These are phyloP conservation scores for Brachionus sp. DNA, from an alignment of 1,140 invertebrate species.

Conservation along the genomic window DNA sequence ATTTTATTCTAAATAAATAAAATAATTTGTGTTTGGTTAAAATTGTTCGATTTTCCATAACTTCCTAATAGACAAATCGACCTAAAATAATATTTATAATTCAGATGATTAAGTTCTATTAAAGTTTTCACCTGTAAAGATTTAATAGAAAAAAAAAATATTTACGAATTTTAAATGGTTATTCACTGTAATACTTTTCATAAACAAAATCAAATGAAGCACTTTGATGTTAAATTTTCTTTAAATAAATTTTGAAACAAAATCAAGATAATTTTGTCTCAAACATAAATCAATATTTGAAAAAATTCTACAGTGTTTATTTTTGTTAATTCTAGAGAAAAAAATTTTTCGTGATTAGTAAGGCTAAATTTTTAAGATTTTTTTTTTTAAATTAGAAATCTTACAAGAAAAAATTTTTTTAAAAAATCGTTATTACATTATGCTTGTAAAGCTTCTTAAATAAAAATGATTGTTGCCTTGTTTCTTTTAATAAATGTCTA, in stretches of 20 bases:
- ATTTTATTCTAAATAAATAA: no score
- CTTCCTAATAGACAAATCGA: no score
- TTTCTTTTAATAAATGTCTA: not conserved
- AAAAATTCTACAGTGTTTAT: not conserved
- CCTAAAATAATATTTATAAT: no score
- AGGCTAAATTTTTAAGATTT: not conserved
- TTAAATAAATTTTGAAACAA: not conserved
- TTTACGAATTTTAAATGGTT: not conserved
- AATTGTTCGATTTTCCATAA: no score
- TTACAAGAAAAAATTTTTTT: not conserved
- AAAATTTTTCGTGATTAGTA: not conserved
- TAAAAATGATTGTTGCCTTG: not conserved
- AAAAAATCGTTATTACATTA: not conserved
- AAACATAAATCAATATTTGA: not conserved
- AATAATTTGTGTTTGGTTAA: no score
- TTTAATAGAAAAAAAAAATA: no score
- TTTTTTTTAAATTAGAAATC: not conserved
- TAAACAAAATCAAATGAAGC: not conserved
- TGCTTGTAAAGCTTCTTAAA: not conserved
- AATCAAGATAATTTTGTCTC: not conserved
- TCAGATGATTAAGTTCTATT: no score
- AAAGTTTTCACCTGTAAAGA: no score
- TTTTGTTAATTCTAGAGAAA: not conserved
- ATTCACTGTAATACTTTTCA: not conserved
- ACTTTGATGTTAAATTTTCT: not conserved